These are phyloP conservation scores for Sebastes goodei DNA, from an alignment of 2,797 vertebrate genomes.

Conservation along the genomic window DNA sequence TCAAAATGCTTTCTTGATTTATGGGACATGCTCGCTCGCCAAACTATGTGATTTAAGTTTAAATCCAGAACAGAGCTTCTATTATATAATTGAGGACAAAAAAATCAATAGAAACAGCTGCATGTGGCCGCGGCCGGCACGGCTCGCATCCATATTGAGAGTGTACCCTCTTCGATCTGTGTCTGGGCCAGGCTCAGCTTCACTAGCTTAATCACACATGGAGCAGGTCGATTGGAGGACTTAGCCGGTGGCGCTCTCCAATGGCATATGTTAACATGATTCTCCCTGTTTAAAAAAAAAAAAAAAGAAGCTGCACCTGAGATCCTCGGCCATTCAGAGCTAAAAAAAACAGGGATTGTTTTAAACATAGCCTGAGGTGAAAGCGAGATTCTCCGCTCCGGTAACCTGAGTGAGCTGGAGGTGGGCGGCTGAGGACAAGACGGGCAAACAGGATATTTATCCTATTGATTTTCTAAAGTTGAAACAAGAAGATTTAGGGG, in stretches of 20 bases:
- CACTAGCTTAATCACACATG: conserved; percentile 82
- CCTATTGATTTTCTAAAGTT: conserved; percentile 85
- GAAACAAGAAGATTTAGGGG: conserved; percentile 85
- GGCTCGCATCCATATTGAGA: conserved; percentile 79
- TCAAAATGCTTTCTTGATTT: conserved; percentile 79
- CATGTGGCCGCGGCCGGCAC: conserved; percentile 68
- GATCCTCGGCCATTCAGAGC: conserved; percentile 78
- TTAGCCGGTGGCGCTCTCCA: conserved; percentile 77
- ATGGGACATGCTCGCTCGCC: conserved; percentile 67
- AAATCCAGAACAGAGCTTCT: conserved; percentile 81
- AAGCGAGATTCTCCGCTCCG: conserved; percentile 78
- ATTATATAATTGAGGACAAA: conserved; percentile 86
- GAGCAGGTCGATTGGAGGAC: conserved; percentile 78
- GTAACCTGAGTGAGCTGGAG: conserved; percentile 74
- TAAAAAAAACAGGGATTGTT: conserved; percentile 77
- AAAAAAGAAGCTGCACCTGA: conserved; percentile 73
- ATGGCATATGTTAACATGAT: conserved; percentile 83
- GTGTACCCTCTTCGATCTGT: conserved; percentile 79
- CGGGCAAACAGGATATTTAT: conserved; percentile 84
- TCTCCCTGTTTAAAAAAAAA: conserved; percentile 69
- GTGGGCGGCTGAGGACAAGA: conserved; percentile 76
- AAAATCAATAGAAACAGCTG: conserved; percentile 86
- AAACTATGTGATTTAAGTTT: conserved; percentile 80
- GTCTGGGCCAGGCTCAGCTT: conserved; percentile 78
- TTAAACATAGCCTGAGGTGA: conserved; percentile 87